A percentile compares a stretch with the other conserved stretches of the same genome.
Conservation (phyloP, 2,888 invertebrate species). For the Tetheella fluctuosa region DNA sequence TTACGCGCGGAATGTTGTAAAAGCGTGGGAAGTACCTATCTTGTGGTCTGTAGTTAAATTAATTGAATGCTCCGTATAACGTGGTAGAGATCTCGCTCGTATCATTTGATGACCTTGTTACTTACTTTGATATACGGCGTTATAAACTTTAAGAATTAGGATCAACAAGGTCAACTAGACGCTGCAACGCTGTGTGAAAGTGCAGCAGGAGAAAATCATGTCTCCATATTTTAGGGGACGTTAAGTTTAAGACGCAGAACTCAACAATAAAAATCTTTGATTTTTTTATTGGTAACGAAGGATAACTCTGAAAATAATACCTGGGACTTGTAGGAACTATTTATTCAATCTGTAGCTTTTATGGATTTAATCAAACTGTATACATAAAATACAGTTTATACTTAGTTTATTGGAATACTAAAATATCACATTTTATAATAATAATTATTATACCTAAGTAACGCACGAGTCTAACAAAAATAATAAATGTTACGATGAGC, state of each 20-base stretch:
- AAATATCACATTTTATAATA: too few relatives aligned
- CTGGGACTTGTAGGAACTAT: too few relatives aligned
- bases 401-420: too few relatives aligned
- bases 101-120: conserved; percentile 53
- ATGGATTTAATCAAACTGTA: too few relatives aligned
- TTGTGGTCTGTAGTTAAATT: conserved; percentile 63
- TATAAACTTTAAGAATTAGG: conserved; percentile 39
- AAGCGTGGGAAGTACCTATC: conserved; percentile 68
- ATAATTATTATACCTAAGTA: not conserved
- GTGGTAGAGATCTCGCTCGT: conserved; percentile 46
- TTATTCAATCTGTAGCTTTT: too few relatives aligned
- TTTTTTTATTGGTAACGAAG: too few relatives aligned
- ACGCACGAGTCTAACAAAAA: not conserved
- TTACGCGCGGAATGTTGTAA: conserved; percentile 37
- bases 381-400: too few relatives aligned
- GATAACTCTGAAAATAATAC: too few relatives aligned
- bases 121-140: conserved; percentile 47
- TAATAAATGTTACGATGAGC: not conserved
- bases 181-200: conserved; percentile 9
- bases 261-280: too few relatives aligned
- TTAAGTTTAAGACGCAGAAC: not conserved
- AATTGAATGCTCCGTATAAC: conserved; percentile 64
- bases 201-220: conserved; percentile 3
- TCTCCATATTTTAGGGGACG: conserved; percentile 8
- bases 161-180: conserved; percentile 24